Conservation (phyloP, 2,888 invertebrate genomes). For the Hyles lineata region DNA sequence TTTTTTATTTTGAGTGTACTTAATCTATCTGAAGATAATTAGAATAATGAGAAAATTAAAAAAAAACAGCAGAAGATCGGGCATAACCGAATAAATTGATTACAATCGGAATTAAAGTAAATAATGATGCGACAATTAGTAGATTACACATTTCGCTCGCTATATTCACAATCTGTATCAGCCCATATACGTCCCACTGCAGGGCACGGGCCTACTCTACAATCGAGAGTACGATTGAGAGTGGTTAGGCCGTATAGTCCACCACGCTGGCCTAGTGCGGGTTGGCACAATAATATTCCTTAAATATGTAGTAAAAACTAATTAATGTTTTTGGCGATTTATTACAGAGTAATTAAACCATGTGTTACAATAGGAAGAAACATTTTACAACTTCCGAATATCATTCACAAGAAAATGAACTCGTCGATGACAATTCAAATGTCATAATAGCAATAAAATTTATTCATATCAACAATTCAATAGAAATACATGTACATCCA, state of each 20-base stretch:
- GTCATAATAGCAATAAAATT: constrained; percentile 17
- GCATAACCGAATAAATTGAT: no score
- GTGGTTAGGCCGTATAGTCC: no score
- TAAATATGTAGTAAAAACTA: neutral
- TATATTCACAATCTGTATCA: no score
- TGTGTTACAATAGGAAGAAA: neutral
- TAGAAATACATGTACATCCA: constrained; percentile 33
- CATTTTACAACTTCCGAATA: neutral
- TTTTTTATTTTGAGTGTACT: no score
- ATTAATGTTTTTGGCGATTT: no score
- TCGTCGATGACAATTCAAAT: constrained; percentile 2
- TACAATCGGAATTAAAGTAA: neutral
- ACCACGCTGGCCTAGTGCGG: no score
- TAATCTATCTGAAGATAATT: neutral
- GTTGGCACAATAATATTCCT: neutral
- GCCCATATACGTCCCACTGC: no score
- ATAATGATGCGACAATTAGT: neutral
- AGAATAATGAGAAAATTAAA: neutral
- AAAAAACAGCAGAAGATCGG: no score
- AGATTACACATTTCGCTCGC: neutral
- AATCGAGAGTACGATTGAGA: no score
- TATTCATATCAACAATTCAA: constrained; percentile 19
- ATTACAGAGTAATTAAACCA: no score
- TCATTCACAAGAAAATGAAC: neutral
- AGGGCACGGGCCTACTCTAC: no score